Percentiles rank a stretch among this genome's conserved stretches.
phyloP scores from a whole-genome alignment of 2,113 vertebrate species.

The Coracopsis vasa region DNA sequence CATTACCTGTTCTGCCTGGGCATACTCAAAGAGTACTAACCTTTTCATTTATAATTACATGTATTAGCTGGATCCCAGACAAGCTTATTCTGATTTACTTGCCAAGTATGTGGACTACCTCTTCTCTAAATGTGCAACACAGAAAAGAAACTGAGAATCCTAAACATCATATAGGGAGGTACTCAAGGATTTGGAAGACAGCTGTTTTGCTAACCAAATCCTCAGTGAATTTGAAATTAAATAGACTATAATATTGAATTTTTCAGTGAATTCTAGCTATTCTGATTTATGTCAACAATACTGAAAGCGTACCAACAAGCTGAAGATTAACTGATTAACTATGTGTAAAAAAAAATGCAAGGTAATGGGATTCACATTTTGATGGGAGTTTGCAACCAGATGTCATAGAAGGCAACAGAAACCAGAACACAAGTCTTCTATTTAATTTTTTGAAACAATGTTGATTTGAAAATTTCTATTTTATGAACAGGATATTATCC shows the following conservation, averaged over 20 bases:
- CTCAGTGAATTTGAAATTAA: background rate
- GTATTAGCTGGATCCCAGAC: background rate
- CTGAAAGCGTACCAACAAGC: background rate
- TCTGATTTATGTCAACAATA: background rate
- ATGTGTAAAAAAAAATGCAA: background rate
- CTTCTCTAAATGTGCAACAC: background rate
- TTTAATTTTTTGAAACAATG: background rate
- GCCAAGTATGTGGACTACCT: fast-evolving
- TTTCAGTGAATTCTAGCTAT: background rate
- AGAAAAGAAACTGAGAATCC: background rate
- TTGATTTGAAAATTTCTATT: background rate
- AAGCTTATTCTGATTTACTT: background rate
- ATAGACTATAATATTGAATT: background rate
- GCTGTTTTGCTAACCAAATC: background rate
- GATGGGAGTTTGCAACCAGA: background rate
- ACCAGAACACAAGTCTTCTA: background rate
- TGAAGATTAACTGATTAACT: background rate
- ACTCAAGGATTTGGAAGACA: background rate
- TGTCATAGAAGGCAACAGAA: background rate
- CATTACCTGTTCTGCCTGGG: background rate
- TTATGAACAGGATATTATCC: background rate
- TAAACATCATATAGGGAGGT: background rate
- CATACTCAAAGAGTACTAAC: background rate
- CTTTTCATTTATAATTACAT: background rate
- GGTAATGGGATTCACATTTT: background rate